phyloP scores from a whole-genome alignment of 2,113 vertebrate genomes.

The Pelodiscus sinensis region DNA sequence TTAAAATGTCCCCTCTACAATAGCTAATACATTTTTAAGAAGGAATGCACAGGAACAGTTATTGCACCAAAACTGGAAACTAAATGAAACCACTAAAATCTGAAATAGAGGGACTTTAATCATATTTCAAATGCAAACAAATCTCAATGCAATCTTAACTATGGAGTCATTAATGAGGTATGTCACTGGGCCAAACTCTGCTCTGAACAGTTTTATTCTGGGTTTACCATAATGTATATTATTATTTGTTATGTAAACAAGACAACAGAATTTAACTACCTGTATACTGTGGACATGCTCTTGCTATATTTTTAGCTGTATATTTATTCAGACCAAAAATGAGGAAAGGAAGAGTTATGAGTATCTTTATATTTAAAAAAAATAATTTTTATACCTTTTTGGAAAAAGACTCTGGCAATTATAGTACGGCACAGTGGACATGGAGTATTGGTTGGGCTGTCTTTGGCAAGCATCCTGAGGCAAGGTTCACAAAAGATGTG shows the following conservation, averaged over 20 bases:
- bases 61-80: neutral
- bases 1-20: neutral
- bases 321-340: neutral
- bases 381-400: slow-evolving; percentile 84
- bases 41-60: neutral
- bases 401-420: slow-evolving; percentile 89
- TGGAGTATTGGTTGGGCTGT: slow-evolving; percentile 84
- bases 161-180: neutral
- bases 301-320: neutral
- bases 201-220: neutral
- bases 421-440: slow-evolving; percentile 90
- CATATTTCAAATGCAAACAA: neutral
- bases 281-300: neutral
- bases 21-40: neutral
- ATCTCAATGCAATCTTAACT: neutral
- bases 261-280: neutral
- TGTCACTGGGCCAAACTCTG: neutral
- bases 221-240: neutral
- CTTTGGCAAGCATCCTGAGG: slow-evolving; percentile 89
- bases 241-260: neutral
- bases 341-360: neutral
- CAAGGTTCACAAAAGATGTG: slow-evolving; percentile 96
- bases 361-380: neutral
- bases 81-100: neutral
- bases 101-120: neutral